Evolutionary conservation across 2,888 invertebrate species (phyloP), one percentile per base, ranked within the genome.

Genomic region (Xestia xanthographa): DNA sequence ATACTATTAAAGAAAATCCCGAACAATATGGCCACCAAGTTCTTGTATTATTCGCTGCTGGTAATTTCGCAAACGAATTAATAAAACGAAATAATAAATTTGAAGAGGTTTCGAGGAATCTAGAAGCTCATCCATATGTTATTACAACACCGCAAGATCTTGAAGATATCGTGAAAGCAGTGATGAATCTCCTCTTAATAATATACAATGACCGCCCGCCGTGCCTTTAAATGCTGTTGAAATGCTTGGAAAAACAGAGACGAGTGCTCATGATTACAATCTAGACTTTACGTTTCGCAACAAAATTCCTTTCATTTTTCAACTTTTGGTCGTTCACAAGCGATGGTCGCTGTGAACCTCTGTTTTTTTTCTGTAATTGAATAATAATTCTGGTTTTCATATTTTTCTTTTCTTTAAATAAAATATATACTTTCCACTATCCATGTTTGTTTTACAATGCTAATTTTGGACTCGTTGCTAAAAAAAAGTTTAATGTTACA

Each of bases 121-220:
- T 53, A 11, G 11, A 3, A 4, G 50, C 50, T n/a, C 50, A n/a
- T 53, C 11, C 0, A 2, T 53, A n/a, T 53, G n/a, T 53, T 53
- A n/a, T 53, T n/a, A 5, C 50, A n/a, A 11, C 50, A 53, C n/a
- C 22, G n/a, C 4, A n/a, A n/a, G 50, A n/a, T 53, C n/a, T 53
- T 53, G 4, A n/a, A 11, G 11, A 5, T 53, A n/a, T 53, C 5
- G 5, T 4, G 4, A 11, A n/a, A 1, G 9, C 11, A 11, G 3
- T 22, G 11, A 0, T 0, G 1, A 9, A 53, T 11, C 50, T 53
- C 1, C n/a, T n/a, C 22, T 1, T 0, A 11, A 4, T 4, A n/a
- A 1, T 50, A 11, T 48, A 8, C 11, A 9, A 41, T 11, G 9
- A 41, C 11, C 11, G 41, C 0, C 0, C 0, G 2, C 6, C 20